These are phyloP conservation scores for Xanthia togata DNA, from an alignment of 2,888 invertebrate genomes.

Conservation along the genomic window DNA sequence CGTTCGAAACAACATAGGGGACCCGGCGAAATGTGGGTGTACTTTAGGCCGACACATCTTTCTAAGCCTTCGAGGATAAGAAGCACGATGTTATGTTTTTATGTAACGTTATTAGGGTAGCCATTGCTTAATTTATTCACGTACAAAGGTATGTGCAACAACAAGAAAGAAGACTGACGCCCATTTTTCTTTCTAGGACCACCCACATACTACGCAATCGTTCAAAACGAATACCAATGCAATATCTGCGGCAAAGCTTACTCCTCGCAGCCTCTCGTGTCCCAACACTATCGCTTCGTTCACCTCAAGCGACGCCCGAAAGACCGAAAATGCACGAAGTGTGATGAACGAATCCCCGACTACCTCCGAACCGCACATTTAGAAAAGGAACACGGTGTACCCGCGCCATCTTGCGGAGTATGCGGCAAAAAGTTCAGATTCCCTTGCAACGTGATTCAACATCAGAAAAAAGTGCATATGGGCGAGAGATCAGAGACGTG, in stretches of 20 bases:
- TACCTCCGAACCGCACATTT: constrained; percentile 75
- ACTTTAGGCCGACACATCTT: background rate
- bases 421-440: constrained; percentile 79
- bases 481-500: constrained; percentile 82
- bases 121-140: background rate
- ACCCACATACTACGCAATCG: constrained; percentile 67
- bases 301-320: constrained; percentile 76
- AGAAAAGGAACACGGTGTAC: constrained; percentile 77
- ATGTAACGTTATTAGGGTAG: background rate
- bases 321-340: constrained; percentile 75
- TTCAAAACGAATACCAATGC: constrained; percentile 70
- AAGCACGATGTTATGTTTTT: background rate
- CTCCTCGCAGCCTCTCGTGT: constrained; percentile 74
- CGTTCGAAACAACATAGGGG: too few species aligned
- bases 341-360: constrained; percentile 73
- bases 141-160: background rate
- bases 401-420: constrained; percentile 77
- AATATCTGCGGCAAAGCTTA: constrained; percentile 72
- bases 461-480: constrained; percentile 79
- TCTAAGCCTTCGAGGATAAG: background rate
- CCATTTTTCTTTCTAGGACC: constrained; percentile 77
- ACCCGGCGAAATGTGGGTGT: background rate
- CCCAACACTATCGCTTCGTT: constrained; percentile 79
- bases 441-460: constrained; percentile 74
- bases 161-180: constrained; percentile 57